Evolutionary conservation across 2,113 vertebrate species (phyloP), one percentile per base, ranked within the genome.

Genomic region (Rhabdomys dilectus): DNA sequence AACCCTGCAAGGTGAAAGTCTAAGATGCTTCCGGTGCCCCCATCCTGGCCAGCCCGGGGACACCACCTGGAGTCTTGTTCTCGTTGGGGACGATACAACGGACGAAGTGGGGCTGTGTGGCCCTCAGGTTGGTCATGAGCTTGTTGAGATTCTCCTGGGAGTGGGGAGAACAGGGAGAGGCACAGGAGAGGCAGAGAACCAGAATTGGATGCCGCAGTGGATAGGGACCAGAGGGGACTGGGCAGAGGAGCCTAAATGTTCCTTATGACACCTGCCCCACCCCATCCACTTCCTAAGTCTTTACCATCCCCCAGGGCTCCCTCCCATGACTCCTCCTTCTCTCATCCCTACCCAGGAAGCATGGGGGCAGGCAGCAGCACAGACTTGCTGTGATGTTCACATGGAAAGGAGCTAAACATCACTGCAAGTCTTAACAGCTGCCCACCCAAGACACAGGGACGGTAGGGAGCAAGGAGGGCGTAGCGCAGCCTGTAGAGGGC

Each of bases 351-450:
- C 89, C 91, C 68, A 91, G 89, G 97, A 87, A 89, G 97, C 29
- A 0, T 91, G 76, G 98, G 98, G 98, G 98, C 98, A 97, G 98
- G 99, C 99, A 98, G 99, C 98, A 99, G 99, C 99, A 99, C 99
- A 99, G 99, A 99, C 99, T 99, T 99, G 99, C 99, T 99, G 99
- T 99, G 99, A 99, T 99, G 99, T 99, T 99, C 99, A 99, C 99
- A 99, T 99, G 98, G 98, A 99, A 98, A 99, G 98, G 98, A 99
- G 98, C 99, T 99, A 99, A 99, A 99, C 99, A 99, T 99, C 99
- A 99, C 99, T 99, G 99, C 99, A 99, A 99, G 99, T 99, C 99
- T 99, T 99, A 99, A 99, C 99, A 97, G 98, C 98, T 89, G 85
- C 99, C 98, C 98, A 97, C 98, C 96, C 99, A 95, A 82, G 98